Evolutionary conservation across 2,113 vertebrate species (phyloP).

Genomic region (Elephantulus edwardii): DNA sequence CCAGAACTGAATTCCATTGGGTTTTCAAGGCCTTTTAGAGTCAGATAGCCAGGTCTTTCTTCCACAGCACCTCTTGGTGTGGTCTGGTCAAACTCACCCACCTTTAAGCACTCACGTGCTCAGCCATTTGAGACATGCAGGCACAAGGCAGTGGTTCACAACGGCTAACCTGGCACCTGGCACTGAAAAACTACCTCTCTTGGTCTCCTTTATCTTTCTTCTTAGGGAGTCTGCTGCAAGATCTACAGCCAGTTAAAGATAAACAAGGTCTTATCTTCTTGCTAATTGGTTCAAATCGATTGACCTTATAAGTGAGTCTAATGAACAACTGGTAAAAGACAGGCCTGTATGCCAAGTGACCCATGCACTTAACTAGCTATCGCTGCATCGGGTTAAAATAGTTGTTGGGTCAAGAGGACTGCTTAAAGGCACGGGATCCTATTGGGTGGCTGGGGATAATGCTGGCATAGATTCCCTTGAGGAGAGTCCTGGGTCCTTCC

Average conservation of each 20-base stretch:
- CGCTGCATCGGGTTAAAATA: background rate
- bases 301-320: slow-evolving; percentile 62
- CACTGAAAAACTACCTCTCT: background rate
- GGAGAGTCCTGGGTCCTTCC: background rate
- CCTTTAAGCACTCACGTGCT: background rate
- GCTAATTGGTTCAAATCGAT: slow-evolving; percentile 66
- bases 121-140: background rate
- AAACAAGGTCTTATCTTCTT: slow-evolving; percentile 64
- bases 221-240: slow-evolving; percentile 9
- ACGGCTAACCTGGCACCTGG: background rate
- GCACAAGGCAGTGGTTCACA: background rate
- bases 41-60: background rate
- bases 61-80: background rate
- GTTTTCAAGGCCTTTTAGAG: background rate
- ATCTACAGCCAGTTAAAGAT: slow-evolving; percentile 43
- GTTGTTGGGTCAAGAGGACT: slow-evolving; percentile 41
- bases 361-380: slow-evolving; percentile 51
- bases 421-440: slow-evolving; percentile 8
- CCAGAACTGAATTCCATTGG: background rate
- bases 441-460: background rate
- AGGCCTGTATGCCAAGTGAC: slow-evolving; percentile 6
- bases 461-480: background rate
- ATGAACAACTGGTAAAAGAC: slow-evolving; percentile 31
- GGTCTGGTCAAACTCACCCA: background rate
- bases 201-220: background rate